These are phyloP conservation scores for Plumapathes pennacea DNA, from an alignment of 92 coral and sea anemone species.

Conservation along the genomic window DNA sequence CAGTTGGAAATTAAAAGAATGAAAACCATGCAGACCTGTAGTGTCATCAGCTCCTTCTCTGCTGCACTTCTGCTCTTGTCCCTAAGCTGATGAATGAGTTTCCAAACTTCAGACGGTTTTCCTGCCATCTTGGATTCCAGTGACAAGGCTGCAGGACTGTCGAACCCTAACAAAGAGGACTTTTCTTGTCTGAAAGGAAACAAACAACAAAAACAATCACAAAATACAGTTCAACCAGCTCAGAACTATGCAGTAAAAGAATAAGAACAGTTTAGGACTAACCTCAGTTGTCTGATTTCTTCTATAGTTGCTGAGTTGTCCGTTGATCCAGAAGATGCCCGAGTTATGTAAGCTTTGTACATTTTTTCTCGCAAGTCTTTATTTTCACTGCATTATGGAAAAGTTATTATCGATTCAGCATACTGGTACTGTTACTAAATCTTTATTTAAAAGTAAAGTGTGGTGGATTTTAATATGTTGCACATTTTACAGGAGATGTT, in stretches of 20 bases:
- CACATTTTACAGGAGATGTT: no score
- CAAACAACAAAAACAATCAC: no score
- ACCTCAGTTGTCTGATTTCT: conserved; percentile 77
- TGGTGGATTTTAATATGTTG: background rate
- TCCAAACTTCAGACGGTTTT: conserved; percentile 69
- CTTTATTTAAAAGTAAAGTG: background rate
- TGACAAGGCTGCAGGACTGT: conserved; percentile 68
- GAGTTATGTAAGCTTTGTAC: conserved; percentile 77
- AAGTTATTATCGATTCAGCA: background rate
- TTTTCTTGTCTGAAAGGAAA: conserved; percentile 47
- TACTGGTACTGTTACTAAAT: background rate
- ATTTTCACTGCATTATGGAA: conserved; percentile 51
- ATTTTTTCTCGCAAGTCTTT: conserved; percentile 65
- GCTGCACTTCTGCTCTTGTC: conserved; percentile 66
- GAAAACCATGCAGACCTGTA: conserved; percentile 44
- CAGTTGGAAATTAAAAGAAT: no score
- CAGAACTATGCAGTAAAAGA: background rate
- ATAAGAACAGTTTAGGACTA: background rate
- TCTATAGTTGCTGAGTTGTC: conserved; percentile 67
- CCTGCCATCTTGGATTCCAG: conserved; percentile 90
- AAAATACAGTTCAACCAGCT: no score
- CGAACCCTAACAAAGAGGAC: conserved; percentile 70
- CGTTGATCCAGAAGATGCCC: conserved; percentile 67
- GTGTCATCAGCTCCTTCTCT: conserved; percentile 46
- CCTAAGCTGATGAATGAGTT: conserved; percentile 49